A percentile compares a stretch with the other conserved stretches of the same genome.
These are phyloP conservation scores for Spodoptera littoralis DNA, from an alignment of 2,888 invertebrate genomes.

Conservation along the genomic window DNA sequence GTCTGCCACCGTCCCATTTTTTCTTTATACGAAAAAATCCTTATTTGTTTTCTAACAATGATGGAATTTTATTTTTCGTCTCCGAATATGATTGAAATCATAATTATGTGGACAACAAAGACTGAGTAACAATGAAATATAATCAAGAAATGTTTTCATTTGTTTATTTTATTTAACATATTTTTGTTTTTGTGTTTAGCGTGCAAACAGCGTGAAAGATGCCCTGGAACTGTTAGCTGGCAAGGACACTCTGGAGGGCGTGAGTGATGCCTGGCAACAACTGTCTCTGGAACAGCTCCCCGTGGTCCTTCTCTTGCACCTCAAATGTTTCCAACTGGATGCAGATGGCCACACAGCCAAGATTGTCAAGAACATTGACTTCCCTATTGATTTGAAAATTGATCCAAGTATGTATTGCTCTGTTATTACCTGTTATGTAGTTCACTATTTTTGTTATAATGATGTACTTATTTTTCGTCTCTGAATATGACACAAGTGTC, in stretches of 20 bases:
- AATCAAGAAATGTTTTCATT: background rate
- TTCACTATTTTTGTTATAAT: conserved; percentile 58
- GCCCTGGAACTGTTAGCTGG: conserved; percentile 96
- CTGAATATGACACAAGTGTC: conserved; percentile 67
- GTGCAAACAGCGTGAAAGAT: conserved; percentile 94
- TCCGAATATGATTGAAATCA: conserved; percentile 60
- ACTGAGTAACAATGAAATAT: conserved; percentile 57
- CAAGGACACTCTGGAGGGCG: conserved; percentile 95
- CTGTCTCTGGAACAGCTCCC: conserved; percentile 96
- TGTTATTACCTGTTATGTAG: background rate
- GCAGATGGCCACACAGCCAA: conserved; percentile 96
- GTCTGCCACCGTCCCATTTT: conserved; percentile 76
- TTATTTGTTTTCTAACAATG: conserved; percentile 51
- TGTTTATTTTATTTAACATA: background rate
- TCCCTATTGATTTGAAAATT: conserved; percentile 96
- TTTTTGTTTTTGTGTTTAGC: conserved; percentile 81
- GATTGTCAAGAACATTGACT: conserved; percentile 96
- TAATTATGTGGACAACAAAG: conserved; percentile 61
- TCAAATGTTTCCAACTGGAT: conserved; percentile 98
- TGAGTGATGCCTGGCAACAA: conserved; percentile 97
- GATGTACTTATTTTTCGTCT: conserved; percentile 87
- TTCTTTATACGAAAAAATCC: background rate
- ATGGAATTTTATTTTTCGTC: conserved; percentile 73
- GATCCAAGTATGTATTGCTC: conserved; percentile 91
- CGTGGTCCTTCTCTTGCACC: conserved; percentile 95